Evolutionary conservation across 2,113 vertebrate genomes (phyloP).

Genomic region (Phocoena sinus): DNA sequence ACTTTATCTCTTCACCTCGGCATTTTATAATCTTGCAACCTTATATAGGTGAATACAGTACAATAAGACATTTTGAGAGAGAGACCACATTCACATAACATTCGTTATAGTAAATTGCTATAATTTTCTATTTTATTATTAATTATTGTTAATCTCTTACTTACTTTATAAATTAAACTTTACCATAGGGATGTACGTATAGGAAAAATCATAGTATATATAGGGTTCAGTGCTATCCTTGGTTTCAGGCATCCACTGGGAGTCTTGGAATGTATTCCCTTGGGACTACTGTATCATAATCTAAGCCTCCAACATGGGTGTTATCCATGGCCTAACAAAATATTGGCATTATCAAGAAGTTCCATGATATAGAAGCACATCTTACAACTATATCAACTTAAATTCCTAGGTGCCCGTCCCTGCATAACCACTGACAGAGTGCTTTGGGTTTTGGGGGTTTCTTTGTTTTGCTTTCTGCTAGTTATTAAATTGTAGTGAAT

Average conservation of each 20-base stretch:
- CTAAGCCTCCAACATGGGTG: background rate
- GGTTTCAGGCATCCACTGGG: background rate
- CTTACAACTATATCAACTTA: background rate
- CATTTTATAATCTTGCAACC: background rate
- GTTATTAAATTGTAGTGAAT: background rate
- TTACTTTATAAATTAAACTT: background rate
- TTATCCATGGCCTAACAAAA: background rate
- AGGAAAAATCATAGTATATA: background rate
- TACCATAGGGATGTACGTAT: background rate
- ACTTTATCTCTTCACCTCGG: background rate
- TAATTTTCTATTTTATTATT: background rate
- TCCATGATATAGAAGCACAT: background rate
- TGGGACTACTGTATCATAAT: background rate
- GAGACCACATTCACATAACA: background rate
- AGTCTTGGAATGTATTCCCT: background rate
- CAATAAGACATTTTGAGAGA: background rate
- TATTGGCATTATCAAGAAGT: background rate
- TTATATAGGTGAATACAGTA: background rate
- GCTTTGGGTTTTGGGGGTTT: background rate
- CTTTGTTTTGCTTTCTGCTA: background rate
- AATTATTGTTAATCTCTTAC: background rate
- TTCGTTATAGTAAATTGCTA: background rate
- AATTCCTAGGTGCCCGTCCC: background rate
- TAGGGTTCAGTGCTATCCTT: background rate
- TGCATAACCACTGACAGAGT: background rate